Base-by-base conservation (phyloP, 2,797 vertebrate species). In the Mormyrus proboscirostris region DNA sequence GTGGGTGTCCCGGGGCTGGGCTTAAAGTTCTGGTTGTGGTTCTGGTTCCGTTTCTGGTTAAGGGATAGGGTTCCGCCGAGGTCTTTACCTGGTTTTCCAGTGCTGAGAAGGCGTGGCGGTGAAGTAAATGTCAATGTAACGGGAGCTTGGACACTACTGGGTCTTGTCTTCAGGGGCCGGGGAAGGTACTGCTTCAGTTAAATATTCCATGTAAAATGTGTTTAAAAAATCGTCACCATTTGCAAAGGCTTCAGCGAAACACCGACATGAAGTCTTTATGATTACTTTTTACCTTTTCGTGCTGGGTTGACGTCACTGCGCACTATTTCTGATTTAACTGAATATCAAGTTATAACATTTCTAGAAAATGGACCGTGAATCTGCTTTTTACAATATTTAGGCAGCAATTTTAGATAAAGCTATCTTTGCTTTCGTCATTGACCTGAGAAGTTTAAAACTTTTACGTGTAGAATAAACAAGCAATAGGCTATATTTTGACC, bases 1-100 rank as follows among this genome's bases (percentile, higher is more conserved):
- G 98, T 99, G 95, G 98, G 98, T 98, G 91, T 33, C 69, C 29
- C 69, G 69, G 69, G 12, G 22, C n/a, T 62, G 59, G 57, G n/a
- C n/a, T 62, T 62, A 22, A 62, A 62, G n/a, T 59, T 59, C 57
- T 59, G n/a, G 8, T 22, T 47, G 6, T 47, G 47, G 47, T 49
- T 59, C 57, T 22, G 57, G 57, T 57, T 57, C 55, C 2, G 29
- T 33, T 49, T 49, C 6, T 8, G 47, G 53, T 55, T 55, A 55
- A 38, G 29, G 65, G 25, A 12, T 69, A 33, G 25, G 62, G 62
- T 29, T 14, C 33, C 62, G 62, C 2, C 62, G 62, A 69, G 62
- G 25, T 69, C 62, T 10, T 25, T 62, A 9, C 59, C 2, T 62
- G 59, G 59, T 22, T 62, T 62, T 62, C 7, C 22, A 62, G 22